A percentile compares a stretch with the other conserved stretches of the same genome.
Evolutionary conservation across 2,888 invertebrate genomes (phyloP).

Genomic region (Catocala fraxini): DNA sequence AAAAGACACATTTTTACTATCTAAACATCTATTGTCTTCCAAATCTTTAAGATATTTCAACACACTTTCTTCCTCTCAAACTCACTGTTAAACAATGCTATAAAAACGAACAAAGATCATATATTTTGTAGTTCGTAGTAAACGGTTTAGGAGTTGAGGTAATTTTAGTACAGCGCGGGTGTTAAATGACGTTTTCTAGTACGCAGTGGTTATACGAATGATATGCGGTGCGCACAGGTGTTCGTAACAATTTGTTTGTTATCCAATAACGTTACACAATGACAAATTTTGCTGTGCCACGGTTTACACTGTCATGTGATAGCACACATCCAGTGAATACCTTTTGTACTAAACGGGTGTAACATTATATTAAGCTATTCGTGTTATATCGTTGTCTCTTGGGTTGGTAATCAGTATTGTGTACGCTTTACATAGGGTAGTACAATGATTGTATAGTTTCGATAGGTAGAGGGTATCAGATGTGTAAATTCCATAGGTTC

Average conservation of each 20-base stretch:
- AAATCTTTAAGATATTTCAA: too few relatives aligned
- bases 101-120: not conserved
- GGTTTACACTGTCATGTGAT: constrained; percentile 17
- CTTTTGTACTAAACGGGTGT: not conserved
- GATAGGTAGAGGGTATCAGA: too few relatives aligned
- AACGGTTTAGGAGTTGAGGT: constrained; percentile 5
- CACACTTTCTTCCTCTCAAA: constrained; percentile 4
- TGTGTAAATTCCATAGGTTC: too few relatives aligned
- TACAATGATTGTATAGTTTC: too few relatives aligned
- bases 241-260: constrained; percentile 22
- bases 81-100: constrained; percentile 2
- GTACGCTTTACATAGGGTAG: too few relatives aligned
- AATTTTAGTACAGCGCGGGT: constrained; percentile 28
- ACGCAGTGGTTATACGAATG: constrained; percentile 4
- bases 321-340: not conserved
- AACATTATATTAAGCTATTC: not conserved
- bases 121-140: not conserved
- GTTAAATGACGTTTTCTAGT: constrained; percentile 15
- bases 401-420: not conserved
- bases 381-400: not conserved
- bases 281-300: constrained; percentile 14
- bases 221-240: constrained; percentile 13
- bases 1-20: too few relatives aligned
- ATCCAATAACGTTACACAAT: constrained; percentile 31
- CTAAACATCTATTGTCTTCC: too few relatives aligned